Percentiles rank a stretch among this genome's conserved stretches.
phyloP scores from a whole-genome alignment of 2,113 vertebrate genomes.

The Pundamilia nyererei region DNA sequence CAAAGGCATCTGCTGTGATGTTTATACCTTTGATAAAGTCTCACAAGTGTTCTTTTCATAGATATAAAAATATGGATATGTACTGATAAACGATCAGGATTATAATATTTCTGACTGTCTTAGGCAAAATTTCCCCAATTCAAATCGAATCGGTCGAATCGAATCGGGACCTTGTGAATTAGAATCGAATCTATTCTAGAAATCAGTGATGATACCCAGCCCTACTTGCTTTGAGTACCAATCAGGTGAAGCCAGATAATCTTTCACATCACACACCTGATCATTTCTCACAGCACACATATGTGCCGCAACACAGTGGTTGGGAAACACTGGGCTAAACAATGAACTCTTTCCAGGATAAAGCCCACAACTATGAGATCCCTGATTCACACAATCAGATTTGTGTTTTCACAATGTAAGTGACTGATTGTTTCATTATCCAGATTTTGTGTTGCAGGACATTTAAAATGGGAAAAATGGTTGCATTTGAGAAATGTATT shows the following conservation, averaged over 20 bases:
- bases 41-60: not conserved
- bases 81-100: not conserved
- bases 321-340: not conserved
- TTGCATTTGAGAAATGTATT: not conserved
- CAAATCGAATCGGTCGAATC: not conserved
- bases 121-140: not conserved
- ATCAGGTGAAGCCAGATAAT: not conserved
- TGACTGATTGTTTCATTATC: not conserved
- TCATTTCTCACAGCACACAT: too few relatives aligned
- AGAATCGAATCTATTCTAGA: not conserved
- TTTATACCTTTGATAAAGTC: not conserved
- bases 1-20: not conserved
- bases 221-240: not conserved
- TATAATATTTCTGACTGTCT: not conserved
- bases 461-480: not conserved
- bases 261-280: not conserved
- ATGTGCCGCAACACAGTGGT: not conserved
- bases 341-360: not conserved
- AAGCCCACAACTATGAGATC: not conserved
- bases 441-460: not conserved
- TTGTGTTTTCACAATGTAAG: not conserved
- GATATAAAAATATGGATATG: not conserved
- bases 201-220: not conserved
- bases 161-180: not conserved
- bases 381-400: not conserved